Conservation (phyloP, 23 tunicate genomes). For the Styela plicata region DNA sequence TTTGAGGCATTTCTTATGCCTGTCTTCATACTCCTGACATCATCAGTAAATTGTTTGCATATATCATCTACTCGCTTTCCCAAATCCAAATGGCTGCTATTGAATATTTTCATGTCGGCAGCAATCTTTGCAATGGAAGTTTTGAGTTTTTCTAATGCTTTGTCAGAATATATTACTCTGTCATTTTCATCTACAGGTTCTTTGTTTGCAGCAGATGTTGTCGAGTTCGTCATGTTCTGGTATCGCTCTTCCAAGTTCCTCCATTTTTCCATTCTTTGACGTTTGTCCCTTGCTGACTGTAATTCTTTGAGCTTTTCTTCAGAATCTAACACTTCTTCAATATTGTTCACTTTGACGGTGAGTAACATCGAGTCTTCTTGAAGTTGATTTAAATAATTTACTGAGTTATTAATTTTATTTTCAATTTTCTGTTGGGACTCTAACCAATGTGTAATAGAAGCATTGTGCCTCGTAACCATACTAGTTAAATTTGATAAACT, state of each 20-base stretch:
- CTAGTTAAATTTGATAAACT: too few relatives aligned
- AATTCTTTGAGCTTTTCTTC: neutral
- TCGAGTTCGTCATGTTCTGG: conserved; percentile 4
- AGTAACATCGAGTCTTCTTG: neutral
- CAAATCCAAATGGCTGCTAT: too few relatives aligned
- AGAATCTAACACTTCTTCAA: neutral
- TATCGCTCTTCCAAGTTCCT: conserved; percentile 15
- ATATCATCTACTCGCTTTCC: too few relatives aligned
- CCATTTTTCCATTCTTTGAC: conserved; percentile 15
- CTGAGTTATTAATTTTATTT: too few relatives aligned
- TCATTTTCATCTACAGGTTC: neutral
- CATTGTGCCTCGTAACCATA: too few relatives aligned
- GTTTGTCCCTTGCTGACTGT: neutral
- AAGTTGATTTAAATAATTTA: too few relatives aligned
- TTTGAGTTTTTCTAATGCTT: neutral
- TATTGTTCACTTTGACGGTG: neutral
- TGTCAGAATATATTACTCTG: neutral
- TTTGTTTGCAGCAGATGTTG: neutral
- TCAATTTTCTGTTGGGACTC: too few relatives aligned
- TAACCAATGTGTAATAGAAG: too few relatives aligned
- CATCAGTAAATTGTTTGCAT: too few relatives aligned
- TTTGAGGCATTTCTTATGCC: too few relatives aligned
- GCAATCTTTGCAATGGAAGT: neutral
- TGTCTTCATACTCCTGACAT: too few relatives aligned
- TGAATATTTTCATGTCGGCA: neutral